Conservation (phyloP, 2,888 invertebrate species). For the Pseudococcus jackbeardsleyi region DNA sequence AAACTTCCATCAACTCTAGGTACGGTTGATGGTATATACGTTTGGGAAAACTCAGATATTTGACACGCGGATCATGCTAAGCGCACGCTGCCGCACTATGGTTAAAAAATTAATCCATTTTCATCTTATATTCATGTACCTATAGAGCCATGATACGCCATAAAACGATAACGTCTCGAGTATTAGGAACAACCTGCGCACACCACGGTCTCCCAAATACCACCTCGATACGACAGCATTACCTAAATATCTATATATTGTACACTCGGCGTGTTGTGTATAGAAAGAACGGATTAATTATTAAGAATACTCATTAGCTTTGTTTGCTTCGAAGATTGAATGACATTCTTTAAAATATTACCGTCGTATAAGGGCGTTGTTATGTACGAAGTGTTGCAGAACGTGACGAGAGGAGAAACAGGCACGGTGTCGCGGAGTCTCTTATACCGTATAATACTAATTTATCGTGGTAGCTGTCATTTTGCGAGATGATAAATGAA, state of each 20-base stretch:
- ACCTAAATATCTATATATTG: neutral
- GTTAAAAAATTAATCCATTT: slow-evolving; percentile 37
- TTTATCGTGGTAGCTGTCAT: neutral
- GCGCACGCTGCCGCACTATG: neutral
- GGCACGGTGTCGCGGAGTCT: neutral
- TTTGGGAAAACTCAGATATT: neutral
- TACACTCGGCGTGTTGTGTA: neutral
- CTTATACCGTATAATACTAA: neutral
- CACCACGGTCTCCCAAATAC: slow-evolving; percentile 4
- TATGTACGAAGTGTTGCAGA: neutral
- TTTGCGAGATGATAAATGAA: slow-evolving; percentile 1
- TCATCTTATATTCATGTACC: neutral
- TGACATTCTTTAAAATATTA: slow-evolving; percentile 1
- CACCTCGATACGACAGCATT: slow-evolving; percentile 1
- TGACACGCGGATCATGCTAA: neutral
- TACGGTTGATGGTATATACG: neutral
- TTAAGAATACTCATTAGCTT: slow-evolving; percentile 37
- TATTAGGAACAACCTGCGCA: neutral
- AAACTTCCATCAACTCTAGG: neutral
- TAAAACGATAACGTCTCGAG: slow-evolving; percentile 23
- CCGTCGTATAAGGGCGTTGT: neutral
- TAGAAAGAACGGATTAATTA: slow-evolving; percentile 7
- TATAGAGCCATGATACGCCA: neutral
- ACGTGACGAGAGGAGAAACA: neutral
- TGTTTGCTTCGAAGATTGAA: slow-evolving; percentile 6